Evolutionary conservation across 2,113 vertebrate species (phyloP).

Genomic region (Larimichthys crocea): DNA sequence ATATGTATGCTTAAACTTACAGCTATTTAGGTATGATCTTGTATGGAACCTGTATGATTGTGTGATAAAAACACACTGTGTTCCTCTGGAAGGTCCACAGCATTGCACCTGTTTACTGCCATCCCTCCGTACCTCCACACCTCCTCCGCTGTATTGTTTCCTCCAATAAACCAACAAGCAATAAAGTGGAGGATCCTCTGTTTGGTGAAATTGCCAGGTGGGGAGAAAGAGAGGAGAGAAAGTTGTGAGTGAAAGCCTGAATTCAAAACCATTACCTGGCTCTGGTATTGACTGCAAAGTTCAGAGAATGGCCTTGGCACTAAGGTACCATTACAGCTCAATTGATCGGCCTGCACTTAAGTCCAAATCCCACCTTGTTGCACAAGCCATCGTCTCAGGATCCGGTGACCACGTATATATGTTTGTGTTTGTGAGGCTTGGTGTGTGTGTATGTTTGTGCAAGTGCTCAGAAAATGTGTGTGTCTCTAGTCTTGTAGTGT

Average conservation of each 20-base stretch:
- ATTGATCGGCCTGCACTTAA: conserved; percentile 84
- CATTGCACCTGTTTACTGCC: background rate
- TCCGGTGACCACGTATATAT: conserved; percentile 66
- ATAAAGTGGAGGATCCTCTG: conserved; percentile 50
- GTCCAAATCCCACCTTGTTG: conserved; percentile 78
- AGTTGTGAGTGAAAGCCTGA: conserved; percentile 59
- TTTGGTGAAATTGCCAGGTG: conserved; percentile 52
- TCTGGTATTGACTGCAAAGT: conserved; percentile 73
- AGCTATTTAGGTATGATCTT: background rate
- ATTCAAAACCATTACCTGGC: conserved; percentile 71
- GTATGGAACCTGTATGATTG: background rate
- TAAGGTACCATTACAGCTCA: conserved; percentile 81
- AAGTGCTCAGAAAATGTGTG: conserved; percentile 7
- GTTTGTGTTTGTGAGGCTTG: conserved; percentile 1
- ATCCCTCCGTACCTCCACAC: background rate
- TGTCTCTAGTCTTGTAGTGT: conserved; percentile 9
- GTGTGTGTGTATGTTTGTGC: background rate
- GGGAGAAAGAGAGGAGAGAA: conserved; percentile 35
- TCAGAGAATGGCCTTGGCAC: conserved; percentile 70
- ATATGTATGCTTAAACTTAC: background rate
- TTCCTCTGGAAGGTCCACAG: background rate
- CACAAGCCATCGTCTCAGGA: conserved; percentile 74
- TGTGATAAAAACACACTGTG: background rate
- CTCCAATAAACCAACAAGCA: conserved; percentile 61
- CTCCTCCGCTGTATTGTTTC: conserved; percentile 31